These are phyloP conservation scores for Protophormia terraenovae DNA, from an alignment of 2,888 invertebrate species.

Conservation along the genomic window DNA sequence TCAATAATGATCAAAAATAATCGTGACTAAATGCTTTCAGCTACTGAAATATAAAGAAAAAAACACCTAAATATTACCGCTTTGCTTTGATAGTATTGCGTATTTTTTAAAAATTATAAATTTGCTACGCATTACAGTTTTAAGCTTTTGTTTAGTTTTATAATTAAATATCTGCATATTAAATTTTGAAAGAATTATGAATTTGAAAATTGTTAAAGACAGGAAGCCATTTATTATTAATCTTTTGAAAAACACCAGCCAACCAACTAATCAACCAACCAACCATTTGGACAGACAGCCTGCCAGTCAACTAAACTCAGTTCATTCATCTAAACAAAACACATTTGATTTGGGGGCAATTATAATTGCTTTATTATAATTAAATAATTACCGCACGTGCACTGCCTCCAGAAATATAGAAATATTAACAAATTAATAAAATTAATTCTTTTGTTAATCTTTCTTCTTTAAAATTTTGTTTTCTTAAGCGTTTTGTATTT, in stretches of 20 bases:
- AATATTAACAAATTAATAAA: not conserved
- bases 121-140: slow-evolving; percentile 44
- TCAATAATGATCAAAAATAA: not conserved
- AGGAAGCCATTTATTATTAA: slow-evolving; percentile 48
- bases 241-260: slow-evolving; percentile 13
- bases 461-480: not conserved
- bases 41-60: not conserved
- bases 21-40: slow-evolving; percentile 32
- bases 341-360: slow-evolving; percentile 41
- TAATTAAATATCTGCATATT: slow-evolving; percentile 31
- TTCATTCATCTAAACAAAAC: not conserved
- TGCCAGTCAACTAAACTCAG: not conserved
- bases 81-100: not conserved
- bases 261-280: not conserved
- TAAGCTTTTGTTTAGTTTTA: slow-evolving; percentile 9
- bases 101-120: not conserved
- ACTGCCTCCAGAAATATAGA: slow-evolving; percentile 22
- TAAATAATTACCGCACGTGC: slow-evolving; percentile 35
- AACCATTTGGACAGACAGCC: not conserved
- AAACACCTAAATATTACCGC: not conserved
- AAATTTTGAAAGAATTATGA: not conserved
- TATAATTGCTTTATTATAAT: slow-evolving; percentile 51
- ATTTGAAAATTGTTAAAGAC: slow-evolving; percentile 39
- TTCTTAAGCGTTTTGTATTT: not conserved
- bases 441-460: not conserved